phyloP scores from a whole-genome alignment of 2,888 invertebrate species.

The Malthinus seriepunctatus region DNA sequence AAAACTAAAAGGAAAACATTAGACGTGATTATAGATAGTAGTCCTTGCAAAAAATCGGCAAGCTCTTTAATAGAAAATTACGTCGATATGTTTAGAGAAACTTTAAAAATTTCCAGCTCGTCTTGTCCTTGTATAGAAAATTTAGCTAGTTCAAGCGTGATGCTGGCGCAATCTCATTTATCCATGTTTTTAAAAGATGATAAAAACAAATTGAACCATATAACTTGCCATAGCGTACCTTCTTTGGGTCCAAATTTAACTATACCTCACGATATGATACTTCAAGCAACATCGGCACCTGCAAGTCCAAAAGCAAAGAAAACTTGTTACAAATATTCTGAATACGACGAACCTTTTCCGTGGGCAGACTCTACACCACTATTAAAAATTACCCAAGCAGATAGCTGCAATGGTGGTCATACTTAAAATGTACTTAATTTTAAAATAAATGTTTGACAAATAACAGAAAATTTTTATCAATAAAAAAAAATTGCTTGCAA shows the following conservation, averaged over 20 bases:
- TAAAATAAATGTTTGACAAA: background rate
- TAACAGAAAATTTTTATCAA: background rate
- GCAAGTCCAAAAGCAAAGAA: conserved; percentile 43
- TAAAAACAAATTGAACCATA: conserved; percentile 29
- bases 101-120: conserved; percentile 60
- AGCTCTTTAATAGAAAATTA: conserved; percentile 58
- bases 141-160: conserved; percentile 50
- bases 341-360: conserved; percentile 45
- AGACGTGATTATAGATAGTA: conserved; percentile 63
- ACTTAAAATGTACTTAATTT: background rate
- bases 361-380: conserved; percentile 48
- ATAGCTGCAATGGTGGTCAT: conserved; percentile 2
- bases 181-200: conserved; percentile 43
- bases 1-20: conserved; percentile 42
- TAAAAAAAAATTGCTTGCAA: background rate
- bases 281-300: conserved; percentile 47
- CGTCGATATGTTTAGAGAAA: conserved; percentile 54
- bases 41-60: conserved; percentile 58
- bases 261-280: conserved; percentile 38
- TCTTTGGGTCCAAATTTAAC: conserved; percentile 43
- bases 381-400: conserved; percentile 44
- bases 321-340: conserved; percentile 38
- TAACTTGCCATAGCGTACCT: conserved; percentile 48
- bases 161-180: conserved; percentile 48
- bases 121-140: conserved; percentile 76